These are phyloP conservation scores for Mastomys natalensis DNA, from an alignment of 2,113 vertebrate species.

Conservation along the genomic window DNA sequence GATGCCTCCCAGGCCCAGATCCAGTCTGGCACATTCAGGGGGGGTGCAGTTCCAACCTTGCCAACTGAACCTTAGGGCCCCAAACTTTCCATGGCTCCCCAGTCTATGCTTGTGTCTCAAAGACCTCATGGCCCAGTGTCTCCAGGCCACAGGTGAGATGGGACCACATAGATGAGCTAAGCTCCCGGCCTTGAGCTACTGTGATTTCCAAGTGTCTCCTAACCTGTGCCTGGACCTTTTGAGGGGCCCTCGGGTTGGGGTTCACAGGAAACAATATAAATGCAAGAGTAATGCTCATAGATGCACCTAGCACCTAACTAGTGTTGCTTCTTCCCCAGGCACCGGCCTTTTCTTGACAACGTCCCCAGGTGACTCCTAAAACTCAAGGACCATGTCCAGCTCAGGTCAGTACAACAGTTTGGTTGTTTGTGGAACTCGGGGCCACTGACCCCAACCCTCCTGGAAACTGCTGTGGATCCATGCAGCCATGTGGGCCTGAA, in stretches of 20 bases:
- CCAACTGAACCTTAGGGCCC: background rate
- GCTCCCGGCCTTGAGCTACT: background rate
- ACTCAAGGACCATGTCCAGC: accelerated
- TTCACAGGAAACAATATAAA: accelerated
- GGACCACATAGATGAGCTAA: background rate
- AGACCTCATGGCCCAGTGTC: background rate
- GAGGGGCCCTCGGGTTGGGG: background rate
- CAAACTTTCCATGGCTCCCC: background rate
- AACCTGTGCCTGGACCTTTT: background rate
- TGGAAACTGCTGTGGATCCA: background rate
- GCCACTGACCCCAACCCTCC: accelerated
- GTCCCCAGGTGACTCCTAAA: background rate
- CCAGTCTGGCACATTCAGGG: background rate
- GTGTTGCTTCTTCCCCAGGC: background rate
- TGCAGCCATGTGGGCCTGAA: too few species aligned
- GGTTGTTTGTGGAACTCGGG: background rate
- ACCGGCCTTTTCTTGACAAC: accelerated
- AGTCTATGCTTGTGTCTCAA: background rate
- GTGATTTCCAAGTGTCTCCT: too few species aligned
- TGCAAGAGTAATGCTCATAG: background rate
- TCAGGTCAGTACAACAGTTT: background rate
- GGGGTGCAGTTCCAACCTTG: background rate
- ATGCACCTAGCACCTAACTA: background rate
- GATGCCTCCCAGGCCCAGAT: too few species aligned
- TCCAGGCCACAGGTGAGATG: background rate